phyloP scores from a whole-genome alignment of 2,888 invertebrate genomes.

The Hypena proboscidalis region DNA sequence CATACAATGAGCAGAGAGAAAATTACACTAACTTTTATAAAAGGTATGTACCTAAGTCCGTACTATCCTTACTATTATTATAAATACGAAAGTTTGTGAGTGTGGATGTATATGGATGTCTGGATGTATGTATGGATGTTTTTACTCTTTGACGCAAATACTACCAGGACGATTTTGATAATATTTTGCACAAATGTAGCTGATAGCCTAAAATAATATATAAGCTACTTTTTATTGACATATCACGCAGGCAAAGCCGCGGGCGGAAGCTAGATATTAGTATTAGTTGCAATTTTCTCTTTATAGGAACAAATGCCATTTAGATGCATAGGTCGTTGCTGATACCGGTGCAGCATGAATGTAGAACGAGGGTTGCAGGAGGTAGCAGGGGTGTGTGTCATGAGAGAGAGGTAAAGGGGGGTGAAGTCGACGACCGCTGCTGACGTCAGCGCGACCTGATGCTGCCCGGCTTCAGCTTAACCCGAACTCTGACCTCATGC shows the following conservation, averaged over 20 bases:
- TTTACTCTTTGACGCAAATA: too few relatives aligned
- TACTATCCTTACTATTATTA: too few relatives aligned
- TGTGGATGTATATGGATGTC: too few relatives aligned
- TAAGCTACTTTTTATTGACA: too few relatives aligned
- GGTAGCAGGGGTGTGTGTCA: constrained; percentile 19
- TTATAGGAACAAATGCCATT: constrained; percentile 24
- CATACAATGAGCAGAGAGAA: neutral
- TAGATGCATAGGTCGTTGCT: constrained; percentile 29
- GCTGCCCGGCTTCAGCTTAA: constrained; percentile 79
- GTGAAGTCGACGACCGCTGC: constrained; percentile 66
- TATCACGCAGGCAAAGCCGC: too few relatives aligned
- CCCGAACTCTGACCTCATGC: constrained; percentile 75
- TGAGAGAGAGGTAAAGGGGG: constrained; percentile 55
- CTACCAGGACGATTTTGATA: too few relatives aligned
- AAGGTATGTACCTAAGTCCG: too few relatives aligned
- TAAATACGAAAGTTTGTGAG: too few relatives aligned
- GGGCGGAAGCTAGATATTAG: too few relatives aligned
- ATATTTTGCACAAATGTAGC: too few relatives aligned
- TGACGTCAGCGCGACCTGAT: constrained; percentile 86
- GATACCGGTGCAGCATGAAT: constrained; percentile 56
- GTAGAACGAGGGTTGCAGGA: constrained; percentile 61
- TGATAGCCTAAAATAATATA: too few relatives aligned
- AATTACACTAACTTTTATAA: neutral
- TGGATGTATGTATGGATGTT: too few relatives aligned
- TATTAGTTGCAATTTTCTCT: constrained; percentile 10